Evolutionary conservation across 2,888 invertebrate genomes (phyloP).

Genomic region (Acrobasis repandana): DNA sequence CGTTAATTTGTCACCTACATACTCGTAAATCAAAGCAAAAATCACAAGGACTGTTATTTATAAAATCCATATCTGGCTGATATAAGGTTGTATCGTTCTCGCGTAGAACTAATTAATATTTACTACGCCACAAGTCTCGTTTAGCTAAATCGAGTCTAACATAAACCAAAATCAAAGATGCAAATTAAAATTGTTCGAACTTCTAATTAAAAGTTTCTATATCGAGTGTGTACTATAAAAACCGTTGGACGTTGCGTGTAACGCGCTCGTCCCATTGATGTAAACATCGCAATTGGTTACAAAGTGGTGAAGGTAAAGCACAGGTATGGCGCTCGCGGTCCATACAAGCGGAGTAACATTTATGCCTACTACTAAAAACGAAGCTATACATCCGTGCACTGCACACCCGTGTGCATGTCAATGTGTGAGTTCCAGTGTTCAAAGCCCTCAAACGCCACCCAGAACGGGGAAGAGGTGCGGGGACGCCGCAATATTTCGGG

Average conservation of each 20-base stretch:
- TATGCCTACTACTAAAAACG: too few species aligned
- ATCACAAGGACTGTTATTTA: not conserved
- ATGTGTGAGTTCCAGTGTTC: too few species aligned
- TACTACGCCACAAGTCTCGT: not conserved
- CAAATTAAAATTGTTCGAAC: conserved; percentile 19
- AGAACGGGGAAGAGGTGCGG: too few species aligned
- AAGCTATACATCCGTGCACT: too few species aligned
- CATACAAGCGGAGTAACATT: too few species aligned
- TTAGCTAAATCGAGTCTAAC: not conserved
- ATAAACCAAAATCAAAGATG: conserved; percentile 11
- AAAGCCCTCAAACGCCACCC: too few species aligned
- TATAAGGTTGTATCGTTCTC: not conserved
- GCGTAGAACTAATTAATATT: not conserved
- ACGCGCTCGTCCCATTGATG: conserved; percentile 5
- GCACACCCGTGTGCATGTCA: too few species aligned
- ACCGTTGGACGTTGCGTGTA: conserved; percentile 33
- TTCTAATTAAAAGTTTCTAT: conserved; percentile 29
- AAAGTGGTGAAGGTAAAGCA: not conserved
- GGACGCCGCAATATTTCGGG: too few species aligned
- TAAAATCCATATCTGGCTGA: conserved; percentile 7
- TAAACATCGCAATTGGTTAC: not conserved
- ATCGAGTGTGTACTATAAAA: conserved; percentile 35
- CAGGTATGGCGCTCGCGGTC: too few species aligned
- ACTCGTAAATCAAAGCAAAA: conserved; percentile 1
- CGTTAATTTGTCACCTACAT: not conserved